These are phyloP conservation scores for Boloria euphrosyne DNA, from an alignment of 2,888 invertebrate species.

Conservation along the genomic window DNA sequence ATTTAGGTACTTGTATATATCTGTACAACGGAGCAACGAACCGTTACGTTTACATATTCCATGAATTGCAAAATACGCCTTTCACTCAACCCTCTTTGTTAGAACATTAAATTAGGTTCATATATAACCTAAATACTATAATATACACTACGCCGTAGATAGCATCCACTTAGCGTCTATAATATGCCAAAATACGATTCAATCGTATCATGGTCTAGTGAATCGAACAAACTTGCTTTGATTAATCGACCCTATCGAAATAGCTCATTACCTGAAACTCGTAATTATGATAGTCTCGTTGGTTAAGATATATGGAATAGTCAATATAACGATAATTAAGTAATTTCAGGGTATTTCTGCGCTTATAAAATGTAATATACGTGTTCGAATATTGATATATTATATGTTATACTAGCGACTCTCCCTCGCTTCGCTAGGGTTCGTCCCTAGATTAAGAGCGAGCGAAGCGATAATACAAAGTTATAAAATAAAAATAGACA, in stretches of 20 bases:
- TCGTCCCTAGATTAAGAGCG: too few species aligned
- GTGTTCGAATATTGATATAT: too few species aligned
- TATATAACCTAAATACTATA: constrained; percentile 16
- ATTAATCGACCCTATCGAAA: constrained; percentile 49
- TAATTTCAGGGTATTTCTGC: neutral
- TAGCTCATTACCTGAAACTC: constrained; percentile 17
- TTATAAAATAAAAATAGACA: too few species aligned
- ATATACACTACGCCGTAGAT: neutral
- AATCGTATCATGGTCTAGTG: constrained; percentile 30
- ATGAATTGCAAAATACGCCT: constrained; percentile 22
- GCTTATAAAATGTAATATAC: too few species aligned
- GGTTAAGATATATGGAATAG: neutral
- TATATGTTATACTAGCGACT: too few species aligned
- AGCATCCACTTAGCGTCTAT: constrained; percentile 16
- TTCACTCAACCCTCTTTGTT: constrained; percentile 24
- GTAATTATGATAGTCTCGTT: constrained; percentile 8
- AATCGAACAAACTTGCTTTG: constrained; percentile 47
- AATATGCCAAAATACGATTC: constrained; percentile 17
- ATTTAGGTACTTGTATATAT: constrained; percentile 8
- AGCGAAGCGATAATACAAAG: too few species aligned
- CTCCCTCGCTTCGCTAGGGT: too few species aligned
- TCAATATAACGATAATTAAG: neutral
- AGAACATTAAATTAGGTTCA: constrained; percentile 22
- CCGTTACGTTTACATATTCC: constrained; percentile 22
- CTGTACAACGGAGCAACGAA: constrained; percentile 16